Percentiles rank a stretch among this genome's conserved stretches.
Evolutionary conservation across 2,888 invertebrate species (phyloP).

Genomic region (Auanema freiburgensis): DNA sequence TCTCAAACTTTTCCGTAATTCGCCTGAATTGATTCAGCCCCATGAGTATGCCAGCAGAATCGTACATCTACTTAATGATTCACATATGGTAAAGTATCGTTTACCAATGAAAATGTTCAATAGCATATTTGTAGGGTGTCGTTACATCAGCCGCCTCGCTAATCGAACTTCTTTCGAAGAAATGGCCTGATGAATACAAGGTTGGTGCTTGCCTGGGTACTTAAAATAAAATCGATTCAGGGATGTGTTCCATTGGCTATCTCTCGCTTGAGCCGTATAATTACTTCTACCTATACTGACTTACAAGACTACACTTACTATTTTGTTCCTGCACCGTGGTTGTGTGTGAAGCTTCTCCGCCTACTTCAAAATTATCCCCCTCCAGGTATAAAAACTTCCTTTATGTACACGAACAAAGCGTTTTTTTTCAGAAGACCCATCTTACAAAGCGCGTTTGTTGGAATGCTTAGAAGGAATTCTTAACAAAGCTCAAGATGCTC

Average conservation of each 20-base stretch:
- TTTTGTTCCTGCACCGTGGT: slow-evolving; percentile 99
- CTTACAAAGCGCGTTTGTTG: slow-evolving; percentile 89
- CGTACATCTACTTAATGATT: slow-evolving; percentile 95
- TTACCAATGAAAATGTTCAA: background rate
- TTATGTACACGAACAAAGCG: background rate
- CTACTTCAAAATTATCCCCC: slow-evolving; percentile 97
- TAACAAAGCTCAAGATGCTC: slow-evolving; percentile 86
- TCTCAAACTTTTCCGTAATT: slow-evolving; percentile 87
- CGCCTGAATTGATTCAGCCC: slow-evolving; percentile 87
- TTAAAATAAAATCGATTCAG: background rate
- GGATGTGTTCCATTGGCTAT: slow-evolving; percentile 97
- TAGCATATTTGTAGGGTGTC: slow-evolving; percentile 75
- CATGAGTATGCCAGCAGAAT: slow-evolving; percentile 99
- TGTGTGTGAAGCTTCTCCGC: slow-evolving; percentile 92
- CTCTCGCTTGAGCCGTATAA: slow-evolving; percentile 86
- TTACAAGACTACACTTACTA: slow-evolving; percentile 98
- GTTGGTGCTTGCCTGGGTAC: background rate
- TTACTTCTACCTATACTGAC: slow-evolving; percentile 97
- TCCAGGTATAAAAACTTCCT: slow-evolving; percentile 77
- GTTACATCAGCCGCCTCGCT: slow-evolving; percentile 97
- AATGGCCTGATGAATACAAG: slow-evolving; percentile 98
- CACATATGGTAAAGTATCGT: slow-evolving; percentile 76
- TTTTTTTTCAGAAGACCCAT: slow-evolving; percentile 79
- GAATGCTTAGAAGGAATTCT: slow-evolving; percentile 79
- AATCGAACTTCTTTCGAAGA: slow-evolving; percentile 95